Evolutionary conservation across 2,888 invertebrate genomes (phyloP).

Genomic region (Macrophya annulata): DNA sequence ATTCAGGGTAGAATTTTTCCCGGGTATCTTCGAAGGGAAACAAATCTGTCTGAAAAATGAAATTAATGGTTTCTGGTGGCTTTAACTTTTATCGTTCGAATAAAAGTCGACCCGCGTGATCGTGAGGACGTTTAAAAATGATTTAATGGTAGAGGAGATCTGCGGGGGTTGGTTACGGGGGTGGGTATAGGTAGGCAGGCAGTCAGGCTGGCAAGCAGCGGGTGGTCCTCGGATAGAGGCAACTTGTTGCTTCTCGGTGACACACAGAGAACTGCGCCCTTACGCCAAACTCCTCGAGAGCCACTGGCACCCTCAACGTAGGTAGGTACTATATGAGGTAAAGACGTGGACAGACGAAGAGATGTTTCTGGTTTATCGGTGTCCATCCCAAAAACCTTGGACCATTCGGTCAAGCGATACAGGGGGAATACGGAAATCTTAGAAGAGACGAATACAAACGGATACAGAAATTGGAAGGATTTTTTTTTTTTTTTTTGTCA

Average conservation of each 20-base stretch:
- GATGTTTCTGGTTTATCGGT: conserved; percentile 22
- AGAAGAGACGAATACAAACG: background rate
- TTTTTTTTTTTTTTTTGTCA: background rate
- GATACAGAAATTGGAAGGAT: background rate
- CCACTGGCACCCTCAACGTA: background rate
- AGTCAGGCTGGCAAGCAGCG: conserved; percentile 47
- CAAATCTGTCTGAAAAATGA: conserved; percentile 55
- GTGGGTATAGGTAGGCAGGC: conserved; percentile 54
- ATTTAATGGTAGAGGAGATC: conserved; percentile 68
- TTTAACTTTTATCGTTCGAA: conserved; percentile 65
- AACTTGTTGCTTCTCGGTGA: conserved; percentile 77
- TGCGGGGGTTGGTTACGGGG: conserved; percentile 52
- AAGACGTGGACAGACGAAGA: conserved; percentile 14
- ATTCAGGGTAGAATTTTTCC: background rate
- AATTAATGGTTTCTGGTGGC: conserved; percentile 54
- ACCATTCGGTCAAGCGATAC: conserved; percentile 30
- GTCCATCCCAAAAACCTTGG: conserved; percentile 6
- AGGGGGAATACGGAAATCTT: background rate
- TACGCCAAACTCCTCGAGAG: conserved; percentile 61
- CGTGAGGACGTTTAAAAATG: conserved; percentile 72
- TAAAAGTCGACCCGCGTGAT: conserved; percentile 68
- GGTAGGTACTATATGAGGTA: background rate
- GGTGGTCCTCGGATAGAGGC: conserved; percentile 66
- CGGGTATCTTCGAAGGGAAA: conserved; percentile 29
- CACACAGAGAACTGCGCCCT: conserved; percentile 67